Base-by-base conservation (phyloP, 2,797 vertebrate genomes). In the Scolopax rusticola region DNA sequence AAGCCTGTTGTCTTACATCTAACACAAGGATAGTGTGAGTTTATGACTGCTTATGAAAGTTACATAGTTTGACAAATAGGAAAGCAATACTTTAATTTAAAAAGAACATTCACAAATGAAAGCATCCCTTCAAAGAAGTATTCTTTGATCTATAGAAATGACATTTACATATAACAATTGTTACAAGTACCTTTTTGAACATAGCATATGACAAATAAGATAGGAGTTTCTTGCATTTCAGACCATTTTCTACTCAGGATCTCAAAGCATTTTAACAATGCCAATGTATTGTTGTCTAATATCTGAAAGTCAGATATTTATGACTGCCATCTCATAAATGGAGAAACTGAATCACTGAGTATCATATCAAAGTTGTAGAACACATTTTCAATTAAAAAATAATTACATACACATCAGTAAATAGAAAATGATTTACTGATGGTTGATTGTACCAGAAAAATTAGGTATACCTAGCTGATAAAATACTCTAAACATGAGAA, bases 11-110 rank as follows among this genome's bases (percentile, higher is more conserved):
- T 71, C 60, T 81, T 47, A 48, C 13, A 28, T 47, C 40, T 12
- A 92, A 57, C 12, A 69, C 24, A 71, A 70, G 28, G n/a, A 50
- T 16, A 63, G 1, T 27, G 9, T 60, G 33, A 81, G 30, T 94
- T 95, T 91, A 75, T 82, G 69, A 82, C 45, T 84, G 38, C 32
- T 89, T 95, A 70, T 73, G 33, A 88, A 96, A 80, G 48, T 80
- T n/a, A 73, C 67, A 80, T 43, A 65, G 12, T 68, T 81, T 87
- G 53, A 78, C 17, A 90, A 96, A 92, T 45, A 87, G 24, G 36
- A 90, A 92, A 95, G 82, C 12, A 70, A 21, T 40, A 25, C 78
- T 89, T 85, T 88, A 81, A 68, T 82, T 68, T 53, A 2, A 75
- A 84, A 89, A 95, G 13, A 73, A 3, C 13, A 78, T 90, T 95